A percentile compares a stretch with the other conserved stretches of the same genome.
Conservation (phyloP, 2,888 invertebrate genomes). For the Polia nebulosa region DNA sequence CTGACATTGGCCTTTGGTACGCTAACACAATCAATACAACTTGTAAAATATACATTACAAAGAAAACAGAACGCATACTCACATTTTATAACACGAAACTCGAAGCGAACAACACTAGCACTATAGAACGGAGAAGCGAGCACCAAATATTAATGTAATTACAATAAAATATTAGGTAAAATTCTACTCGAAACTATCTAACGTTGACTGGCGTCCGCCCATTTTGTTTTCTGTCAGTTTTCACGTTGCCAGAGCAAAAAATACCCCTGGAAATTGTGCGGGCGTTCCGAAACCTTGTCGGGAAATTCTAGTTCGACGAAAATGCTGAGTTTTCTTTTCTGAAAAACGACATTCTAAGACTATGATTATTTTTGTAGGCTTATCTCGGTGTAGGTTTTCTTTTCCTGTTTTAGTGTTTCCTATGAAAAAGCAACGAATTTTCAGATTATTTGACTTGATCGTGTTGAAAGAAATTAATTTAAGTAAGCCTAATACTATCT, state of each 20-base stretch:
- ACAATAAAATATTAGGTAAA: constrained; percentile 75
- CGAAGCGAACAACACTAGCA: constrained; percentile 75
- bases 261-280: constrained; percentile 27
- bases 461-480: neutral
- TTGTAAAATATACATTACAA: constrained; percentile 67
- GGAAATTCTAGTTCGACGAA: constrained; percentile 4
- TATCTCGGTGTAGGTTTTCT: neutral
- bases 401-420: neutral
- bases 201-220: constrained; percentile 77
- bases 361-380: neutral
- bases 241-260: constrained; percentile 57
- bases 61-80: constrained; percentile 75
- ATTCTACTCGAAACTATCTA: constrained; percentile 70
- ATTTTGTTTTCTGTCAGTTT: constrained; percentile 80
- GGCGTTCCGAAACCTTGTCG: constrained; percentile 42
- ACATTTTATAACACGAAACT: constrained; percentile 76
- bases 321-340: neutral
- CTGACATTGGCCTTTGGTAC: constrained; percentile 87
- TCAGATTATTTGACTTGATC: neutral
- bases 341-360: neutral
- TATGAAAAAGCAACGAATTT: neutral
- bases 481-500: neutral
- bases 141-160: constrained; percentile 65
- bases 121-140: constrained; percentile 67
- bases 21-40: constrained; percentile 84